Evolutionary conservation across 2,888 invertebrate species (phyloP).

Genomic region (Aquatica leii): DNA sequence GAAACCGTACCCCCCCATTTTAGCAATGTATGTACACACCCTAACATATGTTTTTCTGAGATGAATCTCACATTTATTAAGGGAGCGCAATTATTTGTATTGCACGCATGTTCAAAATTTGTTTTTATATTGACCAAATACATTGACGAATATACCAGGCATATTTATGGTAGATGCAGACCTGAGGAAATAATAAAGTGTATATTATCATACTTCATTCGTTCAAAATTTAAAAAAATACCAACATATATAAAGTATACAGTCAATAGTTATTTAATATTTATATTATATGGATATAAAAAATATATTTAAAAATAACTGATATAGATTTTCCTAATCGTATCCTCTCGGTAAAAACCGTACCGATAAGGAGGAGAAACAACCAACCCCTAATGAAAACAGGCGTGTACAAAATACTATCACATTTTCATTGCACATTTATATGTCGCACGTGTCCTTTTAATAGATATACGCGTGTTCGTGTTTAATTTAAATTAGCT

Average conservation of each 20-base stretch:
- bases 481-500: neutral
- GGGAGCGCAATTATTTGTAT: slow-evolving; percentile 47
- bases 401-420: slow-evolving; percentile 40
- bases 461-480: slow-evolving; percentile 26
- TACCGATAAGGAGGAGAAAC: slow-evolving; percentile 39
- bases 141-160: too few species aligned
- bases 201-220: too few species aligned
- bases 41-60: slow-evolving; percentile 54
- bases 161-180: too few species aligned
- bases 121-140: too few species aligned
- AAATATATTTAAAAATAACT: neutral
- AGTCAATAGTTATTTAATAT: neutral
- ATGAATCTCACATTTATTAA: slow-evolving; percentile 47
- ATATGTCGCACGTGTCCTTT: slow-evolving; percentile 47
- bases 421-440: neutral
- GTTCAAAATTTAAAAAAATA: too few species aligned
- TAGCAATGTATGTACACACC: slow-evolving; percentile 41
- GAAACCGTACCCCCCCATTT: slow-evolving; percentile 49
- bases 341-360: slow-evolving; percentile 16
- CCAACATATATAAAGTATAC: too few species aligned
- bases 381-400: slow-evolving; percentile 38
- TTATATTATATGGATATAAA: neutral
- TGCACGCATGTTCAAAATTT: too few species aligned
- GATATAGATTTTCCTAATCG: slow-evolving; percentile 24
- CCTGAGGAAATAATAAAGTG: too few species aligned